These are phyloP conservation scores for Scolanthus callimorphus DNA, from an alignment of 92 coral and sea anemone genomes.

Conservation along the genomic window DNA sequence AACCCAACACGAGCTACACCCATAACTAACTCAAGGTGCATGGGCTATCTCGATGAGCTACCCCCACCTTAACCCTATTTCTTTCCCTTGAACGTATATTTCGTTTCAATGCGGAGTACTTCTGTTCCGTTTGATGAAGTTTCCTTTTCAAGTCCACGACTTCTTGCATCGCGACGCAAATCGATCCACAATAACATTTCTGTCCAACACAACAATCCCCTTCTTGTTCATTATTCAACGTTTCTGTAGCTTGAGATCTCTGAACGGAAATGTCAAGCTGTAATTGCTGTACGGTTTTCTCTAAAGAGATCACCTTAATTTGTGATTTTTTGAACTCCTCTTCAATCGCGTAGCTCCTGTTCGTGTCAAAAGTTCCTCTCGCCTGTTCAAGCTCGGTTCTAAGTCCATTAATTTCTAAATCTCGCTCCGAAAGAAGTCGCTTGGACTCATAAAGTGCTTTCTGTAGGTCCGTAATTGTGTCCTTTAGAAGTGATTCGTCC, in stretches of 20 bases:
- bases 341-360: conserved; percentile 52
- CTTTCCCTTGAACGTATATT: conserved; percentile 64
- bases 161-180: conserved; percentile 97
- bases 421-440: conserved; percentile 74
- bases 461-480: conserved; percentile 80
- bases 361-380: conserved; percentile 18
- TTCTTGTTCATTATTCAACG: conserved; percentile 18
- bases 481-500: conserved; percentile 61
- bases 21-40: conserved; percentile 74
- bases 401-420: conserved; percentile 64
- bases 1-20: too few species aligned
- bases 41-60: conserved; percentile 87
- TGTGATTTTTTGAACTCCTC: conserved; percentile 81
- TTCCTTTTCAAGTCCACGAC: conserved; percentile 80
- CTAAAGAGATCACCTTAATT: conserved; percentile 61
- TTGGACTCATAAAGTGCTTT: conserved; percentile 83
- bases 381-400: conserved; percentile 63
- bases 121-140: conserved; percentile 83
- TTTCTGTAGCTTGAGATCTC: conserved; percentile 41
- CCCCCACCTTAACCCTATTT: conserved; percentile 71
- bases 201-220: conserved; percentile 35
- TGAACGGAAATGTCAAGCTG: conserved; percentile 63
- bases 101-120: conserved; percentile 64
- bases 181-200: conserved; percentile 84
- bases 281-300: conserved; percentile 70